Base-by-base conservation (phyloP, 2,888 invertebrate genomes). In the Palloptera scutellata region DNA sequence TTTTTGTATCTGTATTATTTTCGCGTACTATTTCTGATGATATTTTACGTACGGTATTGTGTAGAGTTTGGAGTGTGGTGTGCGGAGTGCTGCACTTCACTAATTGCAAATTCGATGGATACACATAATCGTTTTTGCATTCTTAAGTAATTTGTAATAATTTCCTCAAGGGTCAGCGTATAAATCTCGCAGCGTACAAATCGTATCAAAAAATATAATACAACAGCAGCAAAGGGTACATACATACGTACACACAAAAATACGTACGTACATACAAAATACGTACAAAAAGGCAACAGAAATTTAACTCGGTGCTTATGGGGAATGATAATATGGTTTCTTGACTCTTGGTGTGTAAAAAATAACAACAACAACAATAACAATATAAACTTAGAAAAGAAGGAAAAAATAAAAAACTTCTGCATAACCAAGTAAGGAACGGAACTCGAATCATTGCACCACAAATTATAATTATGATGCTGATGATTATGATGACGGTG, bases 101-200 rank as follows among this genome's bases (percentile, higher is more conserved):
- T 80, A 80, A 80, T 80, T 81, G 79, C 80, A 81, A 80, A 80
- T 80, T 78, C 78, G 79, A 76, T 81, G 78, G 79, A 79, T 81
- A 79, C 81, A 78, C 77, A 80, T 83, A 80, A 82, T 83, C 80
- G 81, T 81, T 82, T 81, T 81, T 80, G 83, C 82, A 82, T 82
- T 83, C 81, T 82, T 80, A 77, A 79, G 78, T 83, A 82, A 82
- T 83, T 83, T 82, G 81, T 81, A 83, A 81, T 83, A 83, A 82
- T 83, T 82, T 83, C 77, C 80, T 80, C 74, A 79, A 78, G 82
- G 81, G 81, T 80, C 79, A 80, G 74, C 73, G 76, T 76, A 79
- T 78, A 77, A 75, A 75, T 78, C 78, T 78, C 74, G 71, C 57
- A 72, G 71, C 72, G 72, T 70, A 69, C 72, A 70, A 71, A 72